Percentiles rank a stretch among this genome's conserved stretches.
Evolutionary conservation across 1,140 invertebrate genomes (phyloP).

Genomic region (Tetragnatha versicolor): DNA sequence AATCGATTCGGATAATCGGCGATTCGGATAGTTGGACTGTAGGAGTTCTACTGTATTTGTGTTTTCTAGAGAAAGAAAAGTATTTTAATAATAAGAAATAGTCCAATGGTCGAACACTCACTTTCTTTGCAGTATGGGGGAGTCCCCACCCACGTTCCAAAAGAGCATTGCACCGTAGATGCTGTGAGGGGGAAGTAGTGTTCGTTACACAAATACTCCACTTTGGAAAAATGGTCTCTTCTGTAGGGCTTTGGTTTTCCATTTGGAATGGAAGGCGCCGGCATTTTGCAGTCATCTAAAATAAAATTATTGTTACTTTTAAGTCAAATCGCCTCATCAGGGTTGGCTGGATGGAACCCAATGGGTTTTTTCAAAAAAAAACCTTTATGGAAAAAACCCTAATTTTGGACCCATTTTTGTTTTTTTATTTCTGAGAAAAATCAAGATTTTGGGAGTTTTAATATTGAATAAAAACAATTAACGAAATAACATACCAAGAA

Average conservation of each 20-base stretch:
- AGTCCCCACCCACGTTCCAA: background rate
- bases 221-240: background rate
- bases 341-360: background rate
- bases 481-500: no score
- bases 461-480: no score
- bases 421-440: no score
- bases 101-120: background rate
- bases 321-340: background rate
- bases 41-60: no score
- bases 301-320: background rate
- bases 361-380: background rate
- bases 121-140: background rate
- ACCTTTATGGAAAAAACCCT: background rate
- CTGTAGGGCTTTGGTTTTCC: background rate
- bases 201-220: background rate
- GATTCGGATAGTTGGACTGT: no score
- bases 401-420: background rate
- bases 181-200: background rate
- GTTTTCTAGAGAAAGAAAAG: no score
- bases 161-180: background rate
- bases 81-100: background rate
- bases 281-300: background rate
- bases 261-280: background rate
- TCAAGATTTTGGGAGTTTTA: no score
- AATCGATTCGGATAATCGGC: no score